Evolutionary conservation across 2,797 vertebrate genomes (phyloP).

Genomic region (Dermochelys coriacea): DNA sequence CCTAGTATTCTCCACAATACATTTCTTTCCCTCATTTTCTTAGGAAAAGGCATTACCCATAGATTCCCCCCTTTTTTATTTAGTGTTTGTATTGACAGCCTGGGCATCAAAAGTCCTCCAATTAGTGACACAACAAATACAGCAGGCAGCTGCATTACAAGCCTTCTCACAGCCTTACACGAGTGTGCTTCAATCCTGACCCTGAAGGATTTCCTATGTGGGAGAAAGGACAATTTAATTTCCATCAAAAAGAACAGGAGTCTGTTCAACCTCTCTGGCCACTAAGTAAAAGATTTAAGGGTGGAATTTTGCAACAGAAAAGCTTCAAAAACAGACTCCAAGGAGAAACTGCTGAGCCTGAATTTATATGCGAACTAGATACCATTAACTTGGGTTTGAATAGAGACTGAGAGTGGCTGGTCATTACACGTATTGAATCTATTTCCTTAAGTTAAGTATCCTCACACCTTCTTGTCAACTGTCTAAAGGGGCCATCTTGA

Average conservation of each 20-base stretch:
- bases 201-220: not conserved
- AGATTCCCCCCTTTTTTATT: not conserved
- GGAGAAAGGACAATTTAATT: not conserved
- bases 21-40: slow-evolving; percentile 9
- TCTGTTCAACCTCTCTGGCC: too few relatives aligned
- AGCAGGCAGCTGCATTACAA: not conserved
- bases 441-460: too few relatives aligned
- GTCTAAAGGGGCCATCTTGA: too few relatives aligned
- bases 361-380: too few relatives aligned
- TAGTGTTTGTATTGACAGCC: slow-evolving; percentile 34
- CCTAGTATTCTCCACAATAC: not conserved
- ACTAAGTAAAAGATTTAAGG: too few relatives aligned
- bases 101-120: slow-evolving; percentile 26
- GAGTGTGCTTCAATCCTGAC: not conserved
- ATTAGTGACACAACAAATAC: slow-evolving; percentile 32
- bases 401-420: too few relatives aligned
- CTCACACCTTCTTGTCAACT: too few relatives aligned
- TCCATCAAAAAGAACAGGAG: not conserved
- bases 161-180: not conserved
- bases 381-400: too few relatives aligned
- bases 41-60: not conserved
- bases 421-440: too few relatives aligned
- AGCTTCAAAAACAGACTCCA: too few relatives aligned
- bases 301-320: too few relatives aligned
- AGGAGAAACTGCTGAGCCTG: too few relatives aligned